Percentiles rank a stretch among this genome's conserved stretches.
Conservation (phyloP, 2,888 invertebrate genomes). For the Silvanus unidentatus region DNA sequence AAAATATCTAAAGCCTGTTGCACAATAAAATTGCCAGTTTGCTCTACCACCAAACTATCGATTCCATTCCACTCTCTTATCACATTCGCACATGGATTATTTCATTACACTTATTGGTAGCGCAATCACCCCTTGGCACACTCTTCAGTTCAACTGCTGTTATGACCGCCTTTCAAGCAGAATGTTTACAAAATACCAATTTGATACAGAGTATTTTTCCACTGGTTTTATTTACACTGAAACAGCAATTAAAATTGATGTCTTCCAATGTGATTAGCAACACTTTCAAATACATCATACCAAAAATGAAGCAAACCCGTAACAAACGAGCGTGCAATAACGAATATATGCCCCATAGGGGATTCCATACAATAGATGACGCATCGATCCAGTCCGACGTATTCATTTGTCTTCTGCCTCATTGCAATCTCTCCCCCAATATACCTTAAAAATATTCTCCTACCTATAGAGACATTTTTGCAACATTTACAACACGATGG, state of each 20-base stretch:
- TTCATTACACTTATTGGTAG: slow-evolving; percentile 25
- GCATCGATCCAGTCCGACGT: slow-evolving; percentile 41
- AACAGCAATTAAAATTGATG: too few relatives aligned
- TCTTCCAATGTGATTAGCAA: too few relatives aligned
- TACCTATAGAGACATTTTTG: slow-evolving; percentile 3
- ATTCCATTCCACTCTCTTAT: slow-evolving; percentile 36
- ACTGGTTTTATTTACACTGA: too few relatives aligned
- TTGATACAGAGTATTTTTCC: too few relatives aligned
- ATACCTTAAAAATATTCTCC: background rate
- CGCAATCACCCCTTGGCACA: too few relatives aligned
- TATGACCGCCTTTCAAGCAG: too few relatives aligned
- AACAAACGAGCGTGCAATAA: slow-evolving; percentile 23
- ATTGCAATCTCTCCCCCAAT: slow-evolving; percentile 18
- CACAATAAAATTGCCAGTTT: too few relatives aligned
- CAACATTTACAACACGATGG: background rate
- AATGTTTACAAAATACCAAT: too few relatives aligned
- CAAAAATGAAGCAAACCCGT: slow-evolving; percentile 10
- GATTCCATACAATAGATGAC: slow-evolving; percentile 39
- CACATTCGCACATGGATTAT: slow-evolving; percentile 41
- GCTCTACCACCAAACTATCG: slow-evolving; percentile 31
- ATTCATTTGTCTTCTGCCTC: slow-evolving; percentile 43
- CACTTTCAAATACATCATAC: background rate
- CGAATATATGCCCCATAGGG: slow-evolving; percentile 33
- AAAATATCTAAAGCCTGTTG: too few relatives aligned
- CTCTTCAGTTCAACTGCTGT: too few relatives aligned